Evolutionary conservation across 2,888 invertebrate species (phyloP).

Genomic region (Trachelus troglodyta): DNA sequence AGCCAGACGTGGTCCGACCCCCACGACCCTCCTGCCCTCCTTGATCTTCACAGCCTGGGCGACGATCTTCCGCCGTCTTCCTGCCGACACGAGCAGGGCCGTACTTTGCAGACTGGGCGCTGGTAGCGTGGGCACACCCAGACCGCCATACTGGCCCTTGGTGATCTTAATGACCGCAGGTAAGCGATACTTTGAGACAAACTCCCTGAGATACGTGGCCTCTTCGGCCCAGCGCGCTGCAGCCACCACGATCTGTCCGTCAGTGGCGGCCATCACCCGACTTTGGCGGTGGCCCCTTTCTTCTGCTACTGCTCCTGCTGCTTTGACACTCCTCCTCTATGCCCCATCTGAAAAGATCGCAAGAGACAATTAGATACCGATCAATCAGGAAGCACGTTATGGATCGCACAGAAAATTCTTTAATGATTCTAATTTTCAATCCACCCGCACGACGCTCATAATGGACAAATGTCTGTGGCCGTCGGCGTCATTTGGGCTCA

Average conservation of each 20-base stretch:
- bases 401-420: neutral
- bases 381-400: neutral
- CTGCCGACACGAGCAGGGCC: slow-evolving; percentile 86
- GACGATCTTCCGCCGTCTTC: slow-evolving; percentile 86
- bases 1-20: slow-evolving; percentile 84
- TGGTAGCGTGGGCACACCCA: slow-evolving; percentile 89
- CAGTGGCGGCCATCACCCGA: slow-evolving; percentile 83
- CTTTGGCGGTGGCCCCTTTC: slow-evolving; percentile 23
- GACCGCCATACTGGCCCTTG: slow-evolving; percentile 92
- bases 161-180: slow-evolving; percentile 92
- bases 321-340: slow-evolving; percentile 41
- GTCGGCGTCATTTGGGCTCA: neutral
- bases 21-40: slow-evolving; percentile 84
- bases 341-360: slow-evolving; percentile 55
- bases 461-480: neutral
- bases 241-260: slow-evolving; percentile 90
- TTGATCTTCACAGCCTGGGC: slow-evolving; percentile 92
- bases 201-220: slow-evolving; percentile 79
- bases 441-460: neutral
- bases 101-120: slow-evolving; percentile 89
- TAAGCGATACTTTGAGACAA: slow-evolving; percentile 78
- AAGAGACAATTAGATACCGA: neutral
- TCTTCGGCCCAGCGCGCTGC: slow-evolving; percentile 83
- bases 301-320: slow-evolving; percentile 33
- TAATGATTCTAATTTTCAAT: neutral